phyloP scores from a whole-genome alignment of 2,113 vertebrate genomes.

The Coreoperca whiteheadi region DNA sequence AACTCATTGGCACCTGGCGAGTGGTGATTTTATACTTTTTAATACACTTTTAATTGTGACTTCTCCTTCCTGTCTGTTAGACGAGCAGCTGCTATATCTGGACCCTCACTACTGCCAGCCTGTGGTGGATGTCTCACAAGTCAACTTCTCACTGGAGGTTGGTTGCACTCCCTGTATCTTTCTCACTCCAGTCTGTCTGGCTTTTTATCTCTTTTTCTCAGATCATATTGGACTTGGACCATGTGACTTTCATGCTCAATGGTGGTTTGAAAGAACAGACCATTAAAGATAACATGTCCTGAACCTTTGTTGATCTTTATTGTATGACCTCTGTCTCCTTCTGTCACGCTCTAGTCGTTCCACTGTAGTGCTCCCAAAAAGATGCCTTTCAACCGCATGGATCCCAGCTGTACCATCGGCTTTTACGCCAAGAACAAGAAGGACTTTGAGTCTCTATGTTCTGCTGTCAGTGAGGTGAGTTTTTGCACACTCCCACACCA shows the following conservation, averaged over 20 bases:
- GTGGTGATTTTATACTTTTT: background rate
- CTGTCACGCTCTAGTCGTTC: conserved; percentile 84
- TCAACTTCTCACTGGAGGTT: conserved; percentile 89
- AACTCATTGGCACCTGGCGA: background rate
- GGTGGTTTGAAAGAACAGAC: conserved; percentile 3
- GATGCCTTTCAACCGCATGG: conserved; percentile 92
- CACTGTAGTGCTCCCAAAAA: conserved; percentile 93
- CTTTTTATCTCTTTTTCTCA: background rate
- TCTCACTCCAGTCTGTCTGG: background rate
- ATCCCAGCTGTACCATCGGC: conserved; percentile 94
- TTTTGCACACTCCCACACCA: background rate
- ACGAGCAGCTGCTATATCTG: conserved; percentile 92
- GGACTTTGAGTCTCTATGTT: conserved; percentile 90
- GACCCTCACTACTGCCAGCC: conserved; percentile 95
- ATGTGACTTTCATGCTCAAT: conserved; percentile 4
- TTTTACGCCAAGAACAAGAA: conserved; percentile 89
- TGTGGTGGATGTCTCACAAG: conserved; percentile 87
- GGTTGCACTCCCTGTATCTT: conserved; percentile 22
- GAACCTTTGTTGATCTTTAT: conserved; percentile 2
- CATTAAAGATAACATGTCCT: conserved; percentile 9
- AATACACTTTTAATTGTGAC: background rate
- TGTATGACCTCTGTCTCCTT: background rate
- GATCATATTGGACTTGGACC: background rate
- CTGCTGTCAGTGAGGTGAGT: conserved; percentile 86
- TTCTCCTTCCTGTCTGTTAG: conserved; percentile 72